These are phyloP conservation scores for Bombylius major DNA, from an alignment of 2,888 invertebrate species.

Conservation along the genomic window DNA sequence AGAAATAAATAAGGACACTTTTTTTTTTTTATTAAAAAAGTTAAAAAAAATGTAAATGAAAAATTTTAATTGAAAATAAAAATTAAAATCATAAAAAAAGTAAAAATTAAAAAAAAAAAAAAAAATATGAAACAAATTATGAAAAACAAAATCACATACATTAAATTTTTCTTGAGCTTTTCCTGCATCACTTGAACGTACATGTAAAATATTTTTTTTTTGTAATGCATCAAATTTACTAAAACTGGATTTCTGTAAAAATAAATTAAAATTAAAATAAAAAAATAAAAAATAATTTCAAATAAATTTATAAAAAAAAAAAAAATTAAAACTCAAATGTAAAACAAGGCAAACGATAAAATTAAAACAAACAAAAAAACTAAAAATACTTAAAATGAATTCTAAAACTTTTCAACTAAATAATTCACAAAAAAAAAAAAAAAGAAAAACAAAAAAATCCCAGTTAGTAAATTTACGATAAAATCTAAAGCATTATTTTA, in stretches of 20 bases:
- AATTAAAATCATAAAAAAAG: not conserved
- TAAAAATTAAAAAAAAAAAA: not conserved
- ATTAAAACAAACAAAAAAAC: not conserved
- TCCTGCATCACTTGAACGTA: conserved; percentile 51
- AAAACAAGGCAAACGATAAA: not conserved
- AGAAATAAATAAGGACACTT: no score
- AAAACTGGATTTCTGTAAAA: conserved; percentile 56
- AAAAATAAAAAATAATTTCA: not conserved
- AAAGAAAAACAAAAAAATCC: no score
- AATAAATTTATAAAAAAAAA: conserved; percentile 2
- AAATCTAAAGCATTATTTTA: no score
- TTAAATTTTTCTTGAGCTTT: conserved; percentile 56
- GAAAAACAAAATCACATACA: conserved; percentile 32
- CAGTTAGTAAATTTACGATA: no score
- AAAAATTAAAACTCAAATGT: conserved; percentile 1
- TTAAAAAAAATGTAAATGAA: no score
- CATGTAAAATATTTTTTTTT: conserved; percentile 51
- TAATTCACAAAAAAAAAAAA: no score
- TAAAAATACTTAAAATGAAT: no score
- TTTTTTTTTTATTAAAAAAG: no score
- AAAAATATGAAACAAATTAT: not conserved
- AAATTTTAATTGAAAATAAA: not conserved
- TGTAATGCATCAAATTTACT: conserved; percentile 60
- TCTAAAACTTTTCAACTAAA: no score
- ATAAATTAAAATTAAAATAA: conserved; percentile 9